Evolutionary conservation across 2,113 vertebrate species (phyloP).

Genomic region (Leptobrachium leishanense): DNA sequence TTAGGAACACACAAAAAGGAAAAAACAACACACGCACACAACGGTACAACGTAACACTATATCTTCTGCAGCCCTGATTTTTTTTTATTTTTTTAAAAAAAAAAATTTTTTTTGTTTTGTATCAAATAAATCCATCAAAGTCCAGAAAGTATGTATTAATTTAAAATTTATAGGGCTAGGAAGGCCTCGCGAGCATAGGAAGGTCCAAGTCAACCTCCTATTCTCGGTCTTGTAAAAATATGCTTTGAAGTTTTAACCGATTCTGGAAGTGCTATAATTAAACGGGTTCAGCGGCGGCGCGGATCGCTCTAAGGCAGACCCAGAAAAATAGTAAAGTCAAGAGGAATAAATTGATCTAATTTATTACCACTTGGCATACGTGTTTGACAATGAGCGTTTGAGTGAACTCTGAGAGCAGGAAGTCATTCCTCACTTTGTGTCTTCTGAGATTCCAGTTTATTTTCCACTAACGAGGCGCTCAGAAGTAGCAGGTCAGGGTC

Average conservation of each 20-base stretch:
- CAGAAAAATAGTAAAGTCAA: slow-evolving; percentile 37
- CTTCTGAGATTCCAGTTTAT: slow-evolving; percentile 43
- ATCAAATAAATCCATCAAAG: slow-evolving; percentile 38
- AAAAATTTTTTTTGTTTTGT: no score
- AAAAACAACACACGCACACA: no score
- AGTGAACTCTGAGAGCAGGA: slow-evolving; percentile 43
- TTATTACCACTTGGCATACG: slow-evolving; percentile 50
- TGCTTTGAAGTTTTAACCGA: slow-evolving; percentile 43
- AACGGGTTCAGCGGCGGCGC: slow-evolving; percentile 29
- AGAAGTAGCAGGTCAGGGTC: slow-evolving; percentile 50
- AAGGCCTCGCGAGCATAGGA: slow-evolving; percentile 17
- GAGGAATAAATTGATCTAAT: slow-evolving; percentile 48
- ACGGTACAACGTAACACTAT: not conserved
- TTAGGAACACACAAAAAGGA: slow-evolving; percentile 13
- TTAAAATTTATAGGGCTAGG: slow-evolving; percentile 33
- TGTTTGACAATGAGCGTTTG: slow-evolving; percentile 47
- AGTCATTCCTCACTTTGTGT: slow-evolving; percentile 50
- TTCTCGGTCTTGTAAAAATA: slow-evolving; percentile 33
- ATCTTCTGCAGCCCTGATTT: not conserved
- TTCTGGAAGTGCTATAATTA: slow-evolving; percentile 44
- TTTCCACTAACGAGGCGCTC: slow-evolving; percentile 41
- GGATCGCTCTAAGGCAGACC: slow-evolving; percentile 32
- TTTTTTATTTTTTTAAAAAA: not conserved
- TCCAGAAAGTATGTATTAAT: slow-evolving; percentile 32
- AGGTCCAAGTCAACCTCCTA: slow-evolving; percentile 26